Percentiles rank a stretch among this genome's conserved stretches.
Evolutionary conservation across 2,797 vertebrate species (phyloP).

Genomic region (Hapalemur alaotrensis): DNA sequence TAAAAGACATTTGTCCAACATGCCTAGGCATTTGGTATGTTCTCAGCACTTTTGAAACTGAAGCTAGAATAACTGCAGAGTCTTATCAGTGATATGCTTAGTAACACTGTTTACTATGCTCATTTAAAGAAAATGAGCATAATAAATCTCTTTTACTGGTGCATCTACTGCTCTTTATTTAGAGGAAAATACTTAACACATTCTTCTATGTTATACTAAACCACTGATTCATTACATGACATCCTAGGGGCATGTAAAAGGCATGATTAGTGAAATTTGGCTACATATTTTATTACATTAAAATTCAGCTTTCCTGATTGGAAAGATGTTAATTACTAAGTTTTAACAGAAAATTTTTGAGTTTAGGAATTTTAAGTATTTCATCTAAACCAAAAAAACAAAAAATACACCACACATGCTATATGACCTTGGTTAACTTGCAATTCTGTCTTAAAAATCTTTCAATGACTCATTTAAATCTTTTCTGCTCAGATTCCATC

Average conservation of each 20-base stretch:
- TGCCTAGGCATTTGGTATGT: background rate
- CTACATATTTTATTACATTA: background rate
- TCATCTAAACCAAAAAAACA: background rate
- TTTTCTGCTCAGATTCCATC: conserved; percentile 26
- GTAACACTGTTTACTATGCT: background rate
- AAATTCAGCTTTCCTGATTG: conserved; percentile 1
- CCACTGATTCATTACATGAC: background rate
- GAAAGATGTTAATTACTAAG: background rate
- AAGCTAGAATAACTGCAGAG: background rate
- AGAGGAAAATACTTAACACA: background rate
- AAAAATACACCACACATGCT: background rate
- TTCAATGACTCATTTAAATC: conserved; percentile 57
- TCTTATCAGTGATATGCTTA: background rate
- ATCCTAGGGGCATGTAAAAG: background rate
- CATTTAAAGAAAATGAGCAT: background rate
- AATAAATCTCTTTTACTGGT: background rate
- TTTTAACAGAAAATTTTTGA: conserved; percentile 14
- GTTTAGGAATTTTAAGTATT: conserved; percentile 3
- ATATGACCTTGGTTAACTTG: conserved; percentile 39
- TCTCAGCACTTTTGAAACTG: background rate
- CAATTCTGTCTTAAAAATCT: conserved; percentile 49
- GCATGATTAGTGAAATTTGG: background rate
- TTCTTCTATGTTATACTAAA: background rate
- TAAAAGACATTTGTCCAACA: background rate
- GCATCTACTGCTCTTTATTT: background rate